Percentiles rank a stretch among this genome's conserved stretches.
Conservation (phyloP, 2,113 vertebrate genomes). For the Jacana jacana region DNA sequence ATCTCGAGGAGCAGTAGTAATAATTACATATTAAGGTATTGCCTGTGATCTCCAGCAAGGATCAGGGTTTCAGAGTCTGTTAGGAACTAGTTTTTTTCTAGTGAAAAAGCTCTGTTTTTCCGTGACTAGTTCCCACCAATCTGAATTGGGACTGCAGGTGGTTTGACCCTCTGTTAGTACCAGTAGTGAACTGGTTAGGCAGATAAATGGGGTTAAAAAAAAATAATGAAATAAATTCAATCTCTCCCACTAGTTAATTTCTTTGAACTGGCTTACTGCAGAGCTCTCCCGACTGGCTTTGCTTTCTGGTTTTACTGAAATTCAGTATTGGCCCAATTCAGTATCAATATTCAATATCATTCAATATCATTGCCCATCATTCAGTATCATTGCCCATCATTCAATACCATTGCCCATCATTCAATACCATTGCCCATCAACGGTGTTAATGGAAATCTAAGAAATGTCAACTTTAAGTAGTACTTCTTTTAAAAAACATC, state of each 20-base stretch:
- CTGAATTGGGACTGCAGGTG: background rate
- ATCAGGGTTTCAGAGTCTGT: background rate
- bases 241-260: background rate
- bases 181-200: background rate
- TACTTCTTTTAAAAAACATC: background rate
- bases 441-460: background rate
- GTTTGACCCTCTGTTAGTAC: background rate
- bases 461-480: background rate
- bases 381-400: no score
- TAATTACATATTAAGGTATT: background rate
- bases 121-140: background rate
- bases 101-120: background rate
- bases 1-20: background rate
- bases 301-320: background rate
- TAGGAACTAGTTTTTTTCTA: no score
- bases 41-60: rapidly evolving
- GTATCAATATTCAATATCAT: no score
- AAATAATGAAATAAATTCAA: no score
- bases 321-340: background rate
- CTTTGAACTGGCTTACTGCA: background rate
- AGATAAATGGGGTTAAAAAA: background rate
- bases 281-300: background rate
- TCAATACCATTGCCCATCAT: background rate
- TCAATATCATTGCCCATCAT: background rate
- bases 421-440: background rate